Conservation (phyloP, 1,140 invertebrate genomes). For the Bacillus rossius region DNA sequence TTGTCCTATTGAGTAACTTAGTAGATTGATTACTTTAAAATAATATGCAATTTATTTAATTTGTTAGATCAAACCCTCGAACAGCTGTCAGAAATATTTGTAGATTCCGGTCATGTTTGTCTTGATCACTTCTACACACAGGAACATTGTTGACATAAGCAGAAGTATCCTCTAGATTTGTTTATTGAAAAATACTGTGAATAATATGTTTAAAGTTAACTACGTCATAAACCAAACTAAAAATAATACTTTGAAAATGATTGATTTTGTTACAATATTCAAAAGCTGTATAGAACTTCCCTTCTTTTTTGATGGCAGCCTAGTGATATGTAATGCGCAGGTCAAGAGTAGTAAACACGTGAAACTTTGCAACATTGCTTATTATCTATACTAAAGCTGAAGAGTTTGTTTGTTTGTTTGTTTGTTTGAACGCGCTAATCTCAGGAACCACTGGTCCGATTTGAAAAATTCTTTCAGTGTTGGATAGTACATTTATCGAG, state of each 20-base stretch:
- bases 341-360: constrained; percentile 26
- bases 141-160: constrained; percentile 15
- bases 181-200: constrained; percentile 15
- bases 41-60: not conserved
- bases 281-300: constrained; percentile 23
- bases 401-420: too few relatives aligned
- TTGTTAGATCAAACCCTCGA: not conserved
- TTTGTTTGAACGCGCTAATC: too few relatives aligned
- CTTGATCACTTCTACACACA: too few relatives aligned
- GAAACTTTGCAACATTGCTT: not conserved
- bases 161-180: constrained; percentile 12
- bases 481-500: too few relatives aligned
- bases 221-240: constrained; percentile 24
- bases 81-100: constrained; percentile 2
- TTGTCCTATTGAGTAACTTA: not conserved
- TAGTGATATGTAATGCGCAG: constrained; percentile 31
- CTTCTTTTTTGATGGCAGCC: constrained; percentile 21
- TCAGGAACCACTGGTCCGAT: too few relatives aligned
- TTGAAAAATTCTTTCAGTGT: too few relatives aligned
- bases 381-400: too few relatives aligned
- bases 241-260: constrained; percentile 23
- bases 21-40: not conserved
- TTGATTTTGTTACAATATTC: constrained; percentile 14
- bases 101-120: constrained; percentile 8
- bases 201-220: constrained; percentile 20